Conservation (phyloP, 2,797 vertebrate genomes). For the Macropus fuliginosus region DNA sequence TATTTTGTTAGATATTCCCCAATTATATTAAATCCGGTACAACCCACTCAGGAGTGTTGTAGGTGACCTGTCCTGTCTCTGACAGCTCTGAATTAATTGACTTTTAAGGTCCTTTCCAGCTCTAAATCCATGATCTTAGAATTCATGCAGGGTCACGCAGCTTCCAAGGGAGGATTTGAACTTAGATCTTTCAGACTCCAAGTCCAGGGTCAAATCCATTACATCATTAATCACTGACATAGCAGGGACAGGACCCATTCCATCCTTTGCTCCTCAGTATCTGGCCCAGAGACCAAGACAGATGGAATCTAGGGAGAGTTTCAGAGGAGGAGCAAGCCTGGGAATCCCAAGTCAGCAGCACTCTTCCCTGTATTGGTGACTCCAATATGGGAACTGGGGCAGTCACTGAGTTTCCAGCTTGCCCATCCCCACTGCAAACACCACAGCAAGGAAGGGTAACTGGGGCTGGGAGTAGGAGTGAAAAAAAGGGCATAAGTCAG, state of each 20-base stretch:
- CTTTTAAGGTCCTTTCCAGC: neutral
- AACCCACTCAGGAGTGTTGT: neutral
- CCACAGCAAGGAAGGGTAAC: slow-evolving; percentile 9
- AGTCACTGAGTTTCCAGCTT: neutral
- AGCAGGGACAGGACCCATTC: neutral
- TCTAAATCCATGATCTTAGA: neutral
- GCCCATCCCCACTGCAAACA: slow-evolving; percentile 4
- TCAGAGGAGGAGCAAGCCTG: neutral
- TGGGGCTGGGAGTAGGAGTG: neutral
- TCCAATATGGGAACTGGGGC: neutral
- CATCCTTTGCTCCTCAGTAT: neutral
- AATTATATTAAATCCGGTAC: neutral
- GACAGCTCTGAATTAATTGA: neutral
- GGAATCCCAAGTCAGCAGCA: neutral
- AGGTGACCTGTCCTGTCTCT: neutral
- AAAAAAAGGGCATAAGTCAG: neutral
- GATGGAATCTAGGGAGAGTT: neutral
- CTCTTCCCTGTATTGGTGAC: neutral
- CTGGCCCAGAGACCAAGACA: neutral
- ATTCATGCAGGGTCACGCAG: neutral
- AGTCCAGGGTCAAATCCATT: neutral
- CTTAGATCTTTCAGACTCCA: neutral
- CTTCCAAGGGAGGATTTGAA: neutral
- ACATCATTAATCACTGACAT: neutral
- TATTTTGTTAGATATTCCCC: neutral